A percentile compares a stretch with the other conserved stretches of the same genome.
Conservation (phyloP, 2,797 vertebrate genomes). For the Epinephelus awoara region DNA sequence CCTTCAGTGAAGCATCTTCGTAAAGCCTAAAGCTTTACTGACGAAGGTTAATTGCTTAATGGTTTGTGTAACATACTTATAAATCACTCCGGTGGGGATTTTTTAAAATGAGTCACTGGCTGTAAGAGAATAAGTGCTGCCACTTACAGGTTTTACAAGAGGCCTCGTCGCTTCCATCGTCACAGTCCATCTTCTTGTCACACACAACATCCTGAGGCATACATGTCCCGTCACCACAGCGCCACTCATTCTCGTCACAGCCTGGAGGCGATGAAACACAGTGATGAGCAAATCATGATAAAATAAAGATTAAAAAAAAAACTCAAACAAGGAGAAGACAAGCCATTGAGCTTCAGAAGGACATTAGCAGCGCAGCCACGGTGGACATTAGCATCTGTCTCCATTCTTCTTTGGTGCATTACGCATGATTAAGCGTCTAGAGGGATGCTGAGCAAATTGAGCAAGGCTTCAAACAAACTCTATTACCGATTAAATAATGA, state of each 20-base stretch:
- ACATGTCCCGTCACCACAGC: slow-evolving; percentile 81
- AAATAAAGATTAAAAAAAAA: slow-evolving; percentile 12
- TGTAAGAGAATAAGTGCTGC: slow-evolving; percentile 8
- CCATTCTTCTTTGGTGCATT: slow-evolving; percentile 43
- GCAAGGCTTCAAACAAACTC: slow-evolving; percentile 65
- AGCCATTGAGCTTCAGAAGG: slow-evolving; percentile 9
- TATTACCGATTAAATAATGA: slow-evolving; percentile 68
- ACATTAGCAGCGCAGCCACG: slow-evolving; percentile 30
- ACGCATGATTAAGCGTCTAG: slow-evolving; percentile 55
- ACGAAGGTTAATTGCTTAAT: slow-evolving; percentile 50
- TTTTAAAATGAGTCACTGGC: not conserved
- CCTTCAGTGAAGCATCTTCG: slow-evolving; percentile 17
- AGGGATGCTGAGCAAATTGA: slow-evolving; percentile 58
- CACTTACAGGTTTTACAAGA: slow-evolving; percentile 78
- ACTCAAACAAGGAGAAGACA: slow-evolving; percentile 15
- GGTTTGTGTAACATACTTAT: slow-evolving; percentile 40
- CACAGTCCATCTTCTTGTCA: slow-evolving; percentile 82
- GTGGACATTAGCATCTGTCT: slow-evolving; percentile 33
- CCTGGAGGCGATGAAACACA: slow-evolving; percentile 56
- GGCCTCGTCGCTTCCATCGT: slow-evolving; percentile 85
- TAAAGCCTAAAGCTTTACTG: slow-evolving; percentile 7
- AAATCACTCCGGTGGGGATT: slow-evolving; percentile 3
- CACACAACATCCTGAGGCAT: slow-evolving; percentile 79
- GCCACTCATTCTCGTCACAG: slow-evolving; percentile 79
- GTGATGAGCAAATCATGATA: slow-evolving; percentile 11